These are phyloP conservation scores for Lindbergichthys nudifrons DNA, from an alignment of 2,797 vertebrate genomes.

Conservation along the genomic window DNA sequence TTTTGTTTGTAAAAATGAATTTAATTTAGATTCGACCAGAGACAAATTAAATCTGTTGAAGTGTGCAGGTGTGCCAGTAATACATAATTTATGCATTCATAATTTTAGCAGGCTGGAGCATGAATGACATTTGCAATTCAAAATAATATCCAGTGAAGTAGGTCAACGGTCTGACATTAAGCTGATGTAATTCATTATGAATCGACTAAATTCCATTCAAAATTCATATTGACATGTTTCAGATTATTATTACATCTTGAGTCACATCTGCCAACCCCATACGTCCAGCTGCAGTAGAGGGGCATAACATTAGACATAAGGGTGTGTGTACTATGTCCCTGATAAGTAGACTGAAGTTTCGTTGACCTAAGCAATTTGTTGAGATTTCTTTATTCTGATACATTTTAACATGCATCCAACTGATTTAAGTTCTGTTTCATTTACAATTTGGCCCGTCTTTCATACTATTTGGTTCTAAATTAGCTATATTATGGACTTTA, in stretches of 20 bases:
- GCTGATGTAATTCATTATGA: slow-evolving; percentile 37
- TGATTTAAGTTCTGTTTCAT: neutral
- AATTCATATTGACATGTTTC: slow-evolving; percentile 34
- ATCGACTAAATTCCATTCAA: slow-evolving; percentile 32
- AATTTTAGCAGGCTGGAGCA: slow-evolving; percentile 22
- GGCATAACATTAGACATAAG: neutral
- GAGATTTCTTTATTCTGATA: neutral
- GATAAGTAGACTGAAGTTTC: neutral
- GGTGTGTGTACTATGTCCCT: neutral
- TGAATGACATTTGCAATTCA: slow-evolving; percentile 59
- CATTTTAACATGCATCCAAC: neutral
- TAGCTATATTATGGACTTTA: neutral
- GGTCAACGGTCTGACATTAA: slow-evolving; percentile 47
- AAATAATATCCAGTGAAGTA: slow-evolving; percentile 35
- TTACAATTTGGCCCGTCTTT: neutral
- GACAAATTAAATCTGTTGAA: slow-evolving; percentile 30
- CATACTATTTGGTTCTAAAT: neutral
- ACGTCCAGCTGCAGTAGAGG: slow-evolving; percentile 12
- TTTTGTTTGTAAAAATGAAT: neutral
- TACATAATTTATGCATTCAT: slow-evolving; percentile 38
- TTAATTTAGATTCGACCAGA: slow-evolving; percentile 16
- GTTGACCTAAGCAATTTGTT: neutral
- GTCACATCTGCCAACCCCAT: slow-evolving; percentile 20
- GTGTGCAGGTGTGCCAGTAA: slow-evolving; percentile 25
- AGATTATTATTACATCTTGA: slow-evolving; percentile 34